Evolutionary conservation across 1,140 invertebrate species (phyloP).

Genomic region (Leguminivora glycinivorella): DNA sequence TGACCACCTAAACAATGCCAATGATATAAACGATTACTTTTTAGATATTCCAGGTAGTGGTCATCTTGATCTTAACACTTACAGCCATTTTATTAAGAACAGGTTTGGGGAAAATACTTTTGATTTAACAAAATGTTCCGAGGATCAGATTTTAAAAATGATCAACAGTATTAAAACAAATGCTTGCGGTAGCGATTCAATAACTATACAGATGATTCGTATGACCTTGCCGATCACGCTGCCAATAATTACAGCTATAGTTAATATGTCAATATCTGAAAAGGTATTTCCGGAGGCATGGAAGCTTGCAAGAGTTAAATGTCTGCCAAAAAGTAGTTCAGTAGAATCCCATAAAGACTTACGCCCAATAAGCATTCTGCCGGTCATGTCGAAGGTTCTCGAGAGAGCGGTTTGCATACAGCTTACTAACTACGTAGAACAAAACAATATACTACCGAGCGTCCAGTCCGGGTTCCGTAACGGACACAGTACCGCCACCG

Average conservation of each 20-base stretch:
- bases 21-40: conserved; percentile 35
- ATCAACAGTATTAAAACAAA: not conserved
- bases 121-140: not conserved
- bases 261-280: not conserved
- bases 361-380: not conserved
- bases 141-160: not conserved
- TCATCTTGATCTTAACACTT: not conserved
- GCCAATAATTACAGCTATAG: not conserved
- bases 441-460: not conserved
- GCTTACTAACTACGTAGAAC: not conserved
- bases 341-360: not conserved
- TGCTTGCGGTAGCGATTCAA: not conserved
- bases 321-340: not conserved
- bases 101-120: not conserved
- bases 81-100: not conserved
- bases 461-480: not conserved
- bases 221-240: not conserved
- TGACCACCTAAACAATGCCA: conserved; percentile 34
- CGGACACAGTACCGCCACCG: not conserved
- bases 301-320: not conserved
- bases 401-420: not conserved
- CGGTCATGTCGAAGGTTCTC: not conserved
- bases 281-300: not conserved
- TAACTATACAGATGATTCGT: not conserved
- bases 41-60: conserved; percentile 26